These are phyloP conservation scores for Pyrgus malvae DNA, from an alignment of 2,888 invertebrate species.

Conservation along the genomic window DNA sequence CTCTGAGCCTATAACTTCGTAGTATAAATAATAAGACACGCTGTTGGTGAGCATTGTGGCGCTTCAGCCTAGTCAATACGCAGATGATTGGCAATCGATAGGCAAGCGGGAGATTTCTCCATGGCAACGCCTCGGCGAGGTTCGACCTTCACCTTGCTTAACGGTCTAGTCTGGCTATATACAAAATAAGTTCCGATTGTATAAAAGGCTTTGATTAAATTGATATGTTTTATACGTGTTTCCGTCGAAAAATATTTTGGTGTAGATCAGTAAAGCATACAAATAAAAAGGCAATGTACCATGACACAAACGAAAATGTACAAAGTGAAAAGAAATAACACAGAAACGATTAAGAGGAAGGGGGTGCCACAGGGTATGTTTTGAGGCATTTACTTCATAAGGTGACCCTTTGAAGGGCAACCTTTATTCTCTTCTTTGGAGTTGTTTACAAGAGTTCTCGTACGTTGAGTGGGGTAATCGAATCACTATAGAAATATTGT, in stretches of 20 bases:
- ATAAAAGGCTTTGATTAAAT: conserved; percentile 40
- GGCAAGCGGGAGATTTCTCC: conserved; percentile 42
- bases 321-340: conserved; percentile 4
- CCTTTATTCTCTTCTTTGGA: conserved; percentile 50
- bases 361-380: conserved; percentile 51
- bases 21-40: not conserved
- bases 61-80: conserved; percentile 42
- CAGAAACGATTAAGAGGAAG: conserved; percentile 31
- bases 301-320: conserved; percentile 1
- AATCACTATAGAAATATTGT: conserved; percentile 53
- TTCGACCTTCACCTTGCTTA: conserved; percentile 63
- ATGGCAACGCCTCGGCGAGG: conserved; percentile 50
- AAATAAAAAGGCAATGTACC: conserved; percentile 39
- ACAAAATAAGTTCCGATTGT: conserved; percentile 34
- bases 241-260: conserved; percentile 37
- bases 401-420: conserved; percentile 65
- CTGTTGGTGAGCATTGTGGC: conserved; percentile 29
- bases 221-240: conserved; percentile 18
- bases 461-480: conserved; percentile 54
- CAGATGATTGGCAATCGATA: conserved; percentile 49
- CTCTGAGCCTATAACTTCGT: not conserved
- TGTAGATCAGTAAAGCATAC: not conserved
- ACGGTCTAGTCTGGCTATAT: conserved; percentile 50
- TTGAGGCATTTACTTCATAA: conserved; percentile 50
- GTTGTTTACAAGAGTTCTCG: conserved; percentile 54